Evolutionary conservation across 2,797 vertebrate genomes (phyloP), one percentile per base, ranked within the genome.

Genomic region (Cuculus canorus): DNA sequence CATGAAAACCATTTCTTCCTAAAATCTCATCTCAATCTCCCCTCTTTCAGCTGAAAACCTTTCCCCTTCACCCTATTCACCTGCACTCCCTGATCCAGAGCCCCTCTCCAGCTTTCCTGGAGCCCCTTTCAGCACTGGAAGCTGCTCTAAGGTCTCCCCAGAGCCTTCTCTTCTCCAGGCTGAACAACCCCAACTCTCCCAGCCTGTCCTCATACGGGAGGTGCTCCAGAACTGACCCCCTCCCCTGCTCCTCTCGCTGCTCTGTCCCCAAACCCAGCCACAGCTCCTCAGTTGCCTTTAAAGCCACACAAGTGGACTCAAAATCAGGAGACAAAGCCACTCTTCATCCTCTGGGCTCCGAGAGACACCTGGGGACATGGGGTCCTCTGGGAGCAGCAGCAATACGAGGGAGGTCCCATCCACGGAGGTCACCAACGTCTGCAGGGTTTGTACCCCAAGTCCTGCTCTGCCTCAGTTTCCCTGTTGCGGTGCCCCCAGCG

Each of bases 311-410:
- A 21, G 24, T 17, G 3, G 43, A 7, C 39, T 15, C 52, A 8
- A 54, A 60, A 71, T 16, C 0, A 13, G 16, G 2, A 9, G 25
- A 17, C 5, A 30, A n/a, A 37, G 50, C 3, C 22, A 0, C 41
- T 15, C 7, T 25, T 45, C 17, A 4, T 19, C 60, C 7, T 6
- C 39, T 2, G 87, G 23, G 25, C 30, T 70, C 47, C 11, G 16
- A 7, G n/a, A 32, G 24, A 30, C 68, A 22, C 50, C 28, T 37
- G 64, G 13, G 54, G 43, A 25, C 33, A 8, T 3, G 28, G 4
- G 45, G 37, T 3, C 21, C 19, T 41, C 1, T 3, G 28, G 27
- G 18, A 73, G 50, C 68, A 32, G 24, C 10, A 5, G 28, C 45
- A n/a, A 54, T 45, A 10, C 3, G 1, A 48, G n/a, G 18, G 11